These are phyloP conservation scores for Drosophila arawakana DNA, from an alignment of 1,140 invertebrate species.

Conservation along the genomic window DNA sequence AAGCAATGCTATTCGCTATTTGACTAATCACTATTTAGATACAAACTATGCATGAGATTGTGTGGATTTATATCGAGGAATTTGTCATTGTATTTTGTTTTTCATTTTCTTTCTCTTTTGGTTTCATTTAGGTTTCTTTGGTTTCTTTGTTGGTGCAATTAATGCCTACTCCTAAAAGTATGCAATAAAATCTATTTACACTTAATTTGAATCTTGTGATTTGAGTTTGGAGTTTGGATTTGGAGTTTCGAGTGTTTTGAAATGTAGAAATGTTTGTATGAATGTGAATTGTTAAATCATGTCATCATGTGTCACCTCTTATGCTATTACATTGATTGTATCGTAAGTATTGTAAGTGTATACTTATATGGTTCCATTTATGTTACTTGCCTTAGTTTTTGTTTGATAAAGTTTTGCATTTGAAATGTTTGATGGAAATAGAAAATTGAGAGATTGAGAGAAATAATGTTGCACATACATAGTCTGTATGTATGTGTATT, in stretches of 20 bases:
- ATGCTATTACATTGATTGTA: slow-evolving; percentile 80
- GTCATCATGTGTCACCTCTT: slow-evolving; percentile 54
- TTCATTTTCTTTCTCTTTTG: no score
- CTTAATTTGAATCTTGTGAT: slow-evolving; percentile 31
- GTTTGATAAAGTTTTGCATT: slow-evolving; percentile 39
- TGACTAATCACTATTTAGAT: slow-evolving; percentile 31
- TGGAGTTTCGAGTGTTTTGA: slow-evolving; percentile 46
- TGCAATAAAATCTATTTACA: slow-evolving; percentile 82
- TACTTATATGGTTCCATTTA: slow-evolving; percentile 74
- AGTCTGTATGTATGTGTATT: not conserved
- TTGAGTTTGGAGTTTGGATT: no score
- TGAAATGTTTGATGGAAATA: slow-evolving; percentile 40
- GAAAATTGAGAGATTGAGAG: slow-evolving; percentile 27
- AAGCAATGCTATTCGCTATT: slow-evolving; percentile 42
- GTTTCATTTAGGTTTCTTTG: slow-evolving; percentile 3
- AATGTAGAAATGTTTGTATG: slow-evolving; percentile 49
- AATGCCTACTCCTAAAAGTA: slow-evolving; percentile 63
- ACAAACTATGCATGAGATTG: slow-evolving; percentile 13
- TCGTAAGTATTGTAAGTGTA: slow-evolving; percentile 31
- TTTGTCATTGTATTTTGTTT: not conserved
- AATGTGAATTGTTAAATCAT: slow-evolving; percentile 21
- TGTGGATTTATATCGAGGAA: slow-evolving; percentile 10
- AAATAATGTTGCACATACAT: slow-evolving; percentile 23
- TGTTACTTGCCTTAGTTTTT: slow-evolving; percentile 33
- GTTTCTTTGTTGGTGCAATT: slow-evolving; percentile 67